These are phyloP conservation scores for Cabera pusaria DNA, from an alignment of 2,888 invertebrate genomes.

Conservation along the genomic window DNA sequence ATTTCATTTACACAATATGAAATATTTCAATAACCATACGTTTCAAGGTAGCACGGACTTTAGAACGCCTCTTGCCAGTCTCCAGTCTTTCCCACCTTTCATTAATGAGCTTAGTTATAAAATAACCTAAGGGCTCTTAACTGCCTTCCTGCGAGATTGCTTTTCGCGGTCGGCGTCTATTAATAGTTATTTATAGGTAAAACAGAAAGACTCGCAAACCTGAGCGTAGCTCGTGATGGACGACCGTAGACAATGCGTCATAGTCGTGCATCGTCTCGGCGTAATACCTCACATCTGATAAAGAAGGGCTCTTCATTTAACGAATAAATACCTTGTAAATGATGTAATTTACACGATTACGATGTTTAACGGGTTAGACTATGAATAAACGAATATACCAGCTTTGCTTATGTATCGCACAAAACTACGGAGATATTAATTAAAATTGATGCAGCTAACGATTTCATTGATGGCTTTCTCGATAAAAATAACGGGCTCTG, in stretches of 20 bases:
- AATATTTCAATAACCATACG: no score
- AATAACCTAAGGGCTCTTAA: slow-evolving; percentile 73
- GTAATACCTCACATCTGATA: slow-evolving; percentile 38
- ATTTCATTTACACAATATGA: no score
- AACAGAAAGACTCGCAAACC: slow-evolving; percentile 59
- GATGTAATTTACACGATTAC: slow-evolving; percentile 34
- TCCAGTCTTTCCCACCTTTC: slow-evolving; percentile 38
- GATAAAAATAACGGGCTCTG: slow-evolving; percentile 33
- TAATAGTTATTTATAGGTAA: slow-evolving; percentile 76
- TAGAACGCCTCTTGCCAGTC: no score
- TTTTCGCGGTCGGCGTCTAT: slow-evolving; percentile 76
- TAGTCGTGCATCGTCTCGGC: slow-evolving; percentile 49
- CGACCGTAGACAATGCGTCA: slow-evolving; percentile 54
- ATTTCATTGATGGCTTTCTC: slow-evolving; percentile 31
- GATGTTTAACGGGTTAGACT: slow-evolving; percentile 14
- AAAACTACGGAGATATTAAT: slow-evolving; percentile 27
- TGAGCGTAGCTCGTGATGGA: slow-evolving; percentile 51
- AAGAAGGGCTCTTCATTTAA: slow-evolving; percentile 40
- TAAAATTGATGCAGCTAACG: slow-evolving; percentile 34
- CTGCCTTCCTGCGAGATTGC: slow-evolving; percentile 75
- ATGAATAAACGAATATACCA: slow-evolving; percentile 20
- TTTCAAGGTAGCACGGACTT: no score
- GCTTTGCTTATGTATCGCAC: slow-evolving; percentile 11
- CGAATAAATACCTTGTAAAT: slow-evolving; percentile 40
- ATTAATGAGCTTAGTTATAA: slow-evolving; percentile 78